Base-by-base conservation (phyloP, 37 sponge, comb jelly and placozoan genomes). In the Cladorhizidae sp. region DNA sequence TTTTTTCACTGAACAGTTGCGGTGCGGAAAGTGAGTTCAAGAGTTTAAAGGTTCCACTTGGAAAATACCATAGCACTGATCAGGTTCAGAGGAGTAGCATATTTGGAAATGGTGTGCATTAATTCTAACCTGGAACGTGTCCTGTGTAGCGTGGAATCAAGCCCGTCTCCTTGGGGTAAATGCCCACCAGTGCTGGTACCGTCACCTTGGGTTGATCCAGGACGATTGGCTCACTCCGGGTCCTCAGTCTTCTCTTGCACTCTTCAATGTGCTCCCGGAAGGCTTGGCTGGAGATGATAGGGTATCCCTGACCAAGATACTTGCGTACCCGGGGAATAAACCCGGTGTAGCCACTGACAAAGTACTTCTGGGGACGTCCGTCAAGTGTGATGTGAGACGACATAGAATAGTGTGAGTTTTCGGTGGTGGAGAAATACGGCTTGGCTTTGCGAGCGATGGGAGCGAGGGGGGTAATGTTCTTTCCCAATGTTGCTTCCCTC, bases 321-420 rank as follows among this genome's bases (percentile, higher is more conserved):
- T 95, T 93, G 17, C 82, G 85, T 14, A 93, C 76, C 70, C 80
- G 93, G 28, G 98, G 98, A 20, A 98, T 83, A 67, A 95, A 98
- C 3, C 98, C 98, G 15, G 94, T 98, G 83, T 98, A 98, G 31
- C 98, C 98, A 31, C 96, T 93, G 85, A 95, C 93, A 82, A 88
- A 87, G 58, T 83, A 78, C 72, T 92, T 88, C 32, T 95, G 64
- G n/a, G 90, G 93, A 56, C 92, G 86, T 7, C 70, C 91, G 31
- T 90, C 83, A 25, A 88, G 91, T 77, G 92, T 77, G 80, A 83
- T 75, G 76, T 70, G 86, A 3, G 93, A 87, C 1, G 96, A 89
- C 25, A 86, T 84, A 50, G 91, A 87, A 51, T 86, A 82, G 78
- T 90, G 94, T 64, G 90, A 85, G 41, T 87, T 86, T 58, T 88